Percentiles rank a stretch among this genome's conserved stretches.
Evolutionary conservation across 2,888 invertebrate genomes (phyloP).

Genomic region (Spisula subtruncata): DNA sequence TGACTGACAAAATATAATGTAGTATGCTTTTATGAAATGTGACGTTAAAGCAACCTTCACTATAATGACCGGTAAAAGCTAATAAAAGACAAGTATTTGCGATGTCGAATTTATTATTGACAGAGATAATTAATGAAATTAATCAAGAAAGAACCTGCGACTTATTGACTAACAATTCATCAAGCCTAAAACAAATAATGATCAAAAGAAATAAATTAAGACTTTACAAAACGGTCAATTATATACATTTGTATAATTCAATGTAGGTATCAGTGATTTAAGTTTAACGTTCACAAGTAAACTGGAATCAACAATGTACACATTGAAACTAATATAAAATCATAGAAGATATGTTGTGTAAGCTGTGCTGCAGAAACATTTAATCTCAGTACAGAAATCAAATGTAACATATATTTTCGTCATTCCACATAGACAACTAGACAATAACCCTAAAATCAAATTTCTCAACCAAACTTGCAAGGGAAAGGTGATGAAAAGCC

Average conservation of each 20-base stretch:
- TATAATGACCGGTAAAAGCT: neutral
- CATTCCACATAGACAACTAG: neutral
- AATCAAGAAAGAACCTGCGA: neutral
- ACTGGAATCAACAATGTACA: neutral
- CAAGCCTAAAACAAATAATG: neutral
- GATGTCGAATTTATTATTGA: neutral
- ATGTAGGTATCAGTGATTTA: neutral
- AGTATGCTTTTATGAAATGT: neutral
- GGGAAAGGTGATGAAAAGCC: too few relatives aligned
- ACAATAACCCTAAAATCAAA: too few relatives aligned
- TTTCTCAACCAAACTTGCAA: neutral
- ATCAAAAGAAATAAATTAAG: constrained; percentile 15
- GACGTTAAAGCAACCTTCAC: neutral
- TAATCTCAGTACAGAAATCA: neutral
- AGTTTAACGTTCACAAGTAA: neutral
- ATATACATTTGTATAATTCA: constrained; percentile 5
- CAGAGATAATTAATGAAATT: neutral
- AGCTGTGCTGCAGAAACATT: constrained; percentile 15
- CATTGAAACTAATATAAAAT: neutral
- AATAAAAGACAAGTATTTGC: neutral
- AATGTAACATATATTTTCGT: neutral
- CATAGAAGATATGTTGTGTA: constrained; percentile 4
- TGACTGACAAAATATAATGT: neutral
- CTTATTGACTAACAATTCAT: neutral
- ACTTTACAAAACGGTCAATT: neutral